phyloP scores from a whole-genome alignment of 1,140 invertebrate species.

The Apis florea region DNA sequence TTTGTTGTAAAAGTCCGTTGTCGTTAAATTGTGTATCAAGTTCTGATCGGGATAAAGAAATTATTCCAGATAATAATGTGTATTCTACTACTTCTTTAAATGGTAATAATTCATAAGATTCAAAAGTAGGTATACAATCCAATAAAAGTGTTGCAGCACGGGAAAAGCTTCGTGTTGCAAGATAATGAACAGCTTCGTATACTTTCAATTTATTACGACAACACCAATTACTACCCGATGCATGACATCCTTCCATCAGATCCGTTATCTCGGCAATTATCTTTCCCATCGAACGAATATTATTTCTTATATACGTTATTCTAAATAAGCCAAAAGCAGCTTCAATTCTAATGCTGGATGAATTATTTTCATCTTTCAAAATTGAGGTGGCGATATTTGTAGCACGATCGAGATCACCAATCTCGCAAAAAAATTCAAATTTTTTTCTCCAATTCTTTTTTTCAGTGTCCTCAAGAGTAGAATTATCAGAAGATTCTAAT shows the following conservation, averaged over 20 bases:
- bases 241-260: constrained; percentile 63
- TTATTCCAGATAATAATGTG: constrained; percentile 62
- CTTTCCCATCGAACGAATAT: constrained; percentile 85
- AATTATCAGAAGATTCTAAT: constrained; percentile 29
- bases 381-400: constrained; percentile 84
- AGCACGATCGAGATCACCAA: constrained; percentile 85
- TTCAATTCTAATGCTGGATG: constrained; percentile 90
- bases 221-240: constrained; percentile 90
- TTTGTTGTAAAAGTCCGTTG: constrained; percentile 68
- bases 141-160: constrained; percentile 86
- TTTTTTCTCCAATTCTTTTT: constrained; percentile 76
- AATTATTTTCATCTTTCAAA: constrained; percentile 90
- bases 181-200: constrained; percentile 86
- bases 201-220: constrained; percentile 88
- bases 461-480: constrained; percentile 11
- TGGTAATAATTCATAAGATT: constrained; percentile 89
- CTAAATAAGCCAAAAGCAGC: constrained; percentile 92
- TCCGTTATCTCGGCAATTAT: constrained; percentile 87
- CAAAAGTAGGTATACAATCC: constrained; percentile 91
- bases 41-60: constrained; percentile 68
- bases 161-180: constrained; percentile 88
- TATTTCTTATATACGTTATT: constrained; percentile 88
- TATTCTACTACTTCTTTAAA: constrained; percentile 73
- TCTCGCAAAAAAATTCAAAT: constrained; percentile 86
- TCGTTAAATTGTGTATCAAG: constrained; percentile 72